phyloP scores from a whole-genome alignment of 1,140 invertebrate genomes.

The Saccostrea cuccullata region DNA sequence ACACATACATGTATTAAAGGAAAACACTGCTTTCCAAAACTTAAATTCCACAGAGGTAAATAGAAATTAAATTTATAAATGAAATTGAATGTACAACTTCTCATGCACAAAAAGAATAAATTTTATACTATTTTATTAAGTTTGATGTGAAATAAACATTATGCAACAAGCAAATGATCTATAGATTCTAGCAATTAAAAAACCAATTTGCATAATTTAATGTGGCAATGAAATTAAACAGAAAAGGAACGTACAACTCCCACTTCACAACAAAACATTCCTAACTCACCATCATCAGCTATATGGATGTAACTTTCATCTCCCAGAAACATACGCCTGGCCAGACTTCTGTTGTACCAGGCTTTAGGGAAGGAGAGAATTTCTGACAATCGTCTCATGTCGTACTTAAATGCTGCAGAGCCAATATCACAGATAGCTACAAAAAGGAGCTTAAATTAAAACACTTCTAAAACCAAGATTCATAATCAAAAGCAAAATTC shows the following conservation, averaged over 20 bases:
- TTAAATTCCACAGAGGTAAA: neutral
- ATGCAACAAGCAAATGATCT: too few relatives aligned
- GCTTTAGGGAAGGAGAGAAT: constrained; percentile 98
- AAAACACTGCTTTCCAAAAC: neutral
- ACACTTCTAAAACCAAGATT: neutral
- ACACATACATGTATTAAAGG: constrained; percentile 11
- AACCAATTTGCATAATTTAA: neutral
- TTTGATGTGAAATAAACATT: neutral
- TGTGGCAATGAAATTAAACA: neutral
- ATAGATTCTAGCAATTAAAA: neutral
- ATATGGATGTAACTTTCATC: constrained; percentile 81
- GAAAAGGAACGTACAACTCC: constrained; percentile 38
- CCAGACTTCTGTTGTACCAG: constrained; percentile 93
- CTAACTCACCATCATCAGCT: constrained; percentile 68
- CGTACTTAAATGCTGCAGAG: constrained; percentile 98
- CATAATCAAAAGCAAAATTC: neutral
- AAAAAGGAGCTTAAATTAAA: neutral
- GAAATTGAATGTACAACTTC: neutral
- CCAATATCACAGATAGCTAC: constrained; percentile 95
- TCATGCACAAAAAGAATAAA: neutral
- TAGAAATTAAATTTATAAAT: neutral
- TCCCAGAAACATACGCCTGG: constrained; percentile 94
- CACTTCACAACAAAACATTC: neutral
- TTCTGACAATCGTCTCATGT: constrained; percentile 98
- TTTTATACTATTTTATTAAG: neutral